Conservation (phyloP, 2,888 invertebrate genomes). For the Cryptocheilus praepositus region DNA sequence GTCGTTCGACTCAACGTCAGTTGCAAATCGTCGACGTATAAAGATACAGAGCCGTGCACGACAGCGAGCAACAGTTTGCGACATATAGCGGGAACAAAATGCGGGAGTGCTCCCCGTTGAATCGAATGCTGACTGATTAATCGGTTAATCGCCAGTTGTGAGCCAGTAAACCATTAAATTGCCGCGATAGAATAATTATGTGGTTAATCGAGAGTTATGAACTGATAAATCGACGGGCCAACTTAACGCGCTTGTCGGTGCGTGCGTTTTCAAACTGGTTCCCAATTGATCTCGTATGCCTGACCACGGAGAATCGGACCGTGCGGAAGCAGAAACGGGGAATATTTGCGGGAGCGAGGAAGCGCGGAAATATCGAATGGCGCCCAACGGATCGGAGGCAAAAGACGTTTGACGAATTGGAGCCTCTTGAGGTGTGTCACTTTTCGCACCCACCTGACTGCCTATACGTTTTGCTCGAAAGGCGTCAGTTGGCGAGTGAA, state of each 20-base stretch:
- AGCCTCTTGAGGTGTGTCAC: not conserved
- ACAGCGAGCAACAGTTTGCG: conserved; percentile 2
- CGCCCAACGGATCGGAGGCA: not conserved
- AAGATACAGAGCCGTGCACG: not conserved
- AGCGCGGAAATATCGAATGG: not conserved
- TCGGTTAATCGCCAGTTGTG: conserved; percentile 1
- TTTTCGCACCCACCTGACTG: not conserved
- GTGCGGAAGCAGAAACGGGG: too few relatives aligned
- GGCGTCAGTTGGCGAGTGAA: not conserved
- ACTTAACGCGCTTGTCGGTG: too few relatives aligned
- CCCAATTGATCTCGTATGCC: too few relatives aligned
- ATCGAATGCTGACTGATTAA: conserved; percentile 5
- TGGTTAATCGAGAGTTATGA: not conserved
- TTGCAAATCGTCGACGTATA: not conserved
- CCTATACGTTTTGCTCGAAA: not conserved
- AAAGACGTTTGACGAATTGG: not conserved
- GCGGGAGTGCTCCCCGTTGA: not conserved
- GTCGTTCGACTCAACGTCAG: not conserved
- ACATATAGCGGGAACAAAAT: too few relatives aligned
- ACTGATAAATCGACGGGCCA: not conserved
- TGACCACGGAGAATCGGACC: too few relatives aligned
- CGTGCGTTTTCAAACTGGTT: too few relatives aligned
- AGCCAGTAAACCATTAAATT: conserved; percentile 1
- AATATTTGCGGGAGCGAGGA: not conserved
- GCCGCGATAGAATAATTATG: conserved; percentile 1